Evolutionary conservation across 2,888 invertebrate species (phyloP).

Genomic region (Polymixis lichenea): DNA sequence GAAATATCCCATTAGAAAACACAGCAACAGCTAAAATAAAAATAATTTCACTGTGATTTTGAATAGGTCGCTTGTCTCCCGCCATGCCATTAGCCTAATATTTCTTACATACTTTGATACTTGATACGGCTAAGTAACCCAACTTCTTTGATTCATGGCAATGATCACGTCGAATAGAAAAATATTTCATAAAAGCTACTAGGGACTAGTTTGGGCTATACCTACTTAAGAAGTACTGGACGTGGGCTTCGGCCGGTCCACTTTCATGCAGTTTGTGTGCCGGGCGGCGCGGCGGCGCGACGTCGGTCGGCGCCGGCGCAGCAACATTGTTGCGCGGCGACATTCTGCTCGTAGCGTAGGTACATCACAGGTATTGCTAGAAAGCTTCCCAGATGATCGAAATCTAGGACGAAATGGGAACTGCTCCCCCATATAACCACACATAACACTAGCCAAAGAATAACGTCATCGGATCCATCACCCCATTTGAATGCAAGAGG

Average conservation of each 20-base stretch:
- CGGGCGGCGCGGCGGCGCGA: constrained; percentile 50
- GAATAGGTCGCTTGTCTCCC: constrained; percentile 1
- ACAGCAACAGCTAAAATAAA: constrained; percentile 19
- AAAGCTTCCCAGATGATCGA: constrained; percentile 78
- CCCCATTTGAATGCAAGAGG: constrained; percentile 6
- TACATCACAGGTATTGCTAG: constrained; percentile 83
- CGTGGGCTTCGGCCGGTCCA: constrained; percentile 77
- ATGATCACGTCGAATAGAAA: constrained; percentile 30
- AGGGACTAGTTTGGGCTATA: constrained; percentile 69
- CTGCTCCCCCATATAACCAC: constrained; percentile 60
- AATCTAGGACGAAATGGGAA: constrained; percentile 73
- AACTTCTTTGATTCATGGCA: constrained; percentile 35
- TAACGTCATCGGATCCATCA: background rate
- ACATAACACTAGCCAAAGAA: constrained; percentile 21
- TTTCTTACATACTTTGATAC: constrained; percentile 45
- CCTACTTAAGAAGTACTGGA: constrained; percentile 54
- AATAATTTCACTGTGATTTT: constrained; percentile 13
- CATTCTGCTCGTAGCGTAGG: constrained; percentile 71
- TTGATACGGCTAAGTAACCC: constrained; percentile 38
- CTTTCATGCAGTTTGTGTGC: constrained; percentile 83
- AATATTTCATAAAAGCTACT: constrained; percentile 61
- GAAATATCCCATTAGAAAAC: constrained; percentile 22
- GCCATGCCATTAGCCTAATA: constrained; percentile 26
- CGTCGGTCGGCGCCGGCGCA: constrained; percentile 42
- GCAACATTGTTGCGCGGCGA: constrained; percentile 70